Base-by-base conservation (phyloP, 2,888 invertebrate species). In the Timema cristinae region DNA sequence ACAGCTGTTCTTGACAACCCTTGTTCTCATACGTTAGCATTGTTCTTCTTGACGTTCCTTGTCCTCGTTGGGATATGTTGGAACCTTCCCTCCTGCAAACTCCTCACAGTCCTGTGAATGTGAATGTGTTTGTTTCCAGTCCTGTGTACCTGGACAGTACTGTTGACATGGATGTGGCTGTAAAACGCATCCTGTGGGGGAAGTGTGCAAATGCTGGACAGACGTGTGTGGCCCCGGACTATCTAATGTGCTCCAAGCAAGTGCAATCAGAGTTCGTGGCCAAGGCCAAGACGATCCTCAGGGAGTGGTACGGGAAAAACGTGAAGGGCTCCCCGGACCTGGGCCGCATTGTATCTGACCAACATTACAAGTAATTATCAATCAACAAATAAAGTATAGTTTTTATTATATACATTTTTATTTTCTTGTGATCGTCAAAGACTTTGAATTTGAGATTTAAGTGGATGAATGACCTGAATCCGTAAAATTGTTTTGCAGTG, bases 161-260 rank as follows among this genome's bases (percentile, higher is more conserved):
- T 6, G 92, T 87, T 0, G 90, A 98, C 81, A 83, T 98, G 68
- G 84, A 86, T n/a, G 85, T 93, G 9, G 89, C 94, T 0, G 89
- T 90, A 0, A 92, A 90, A 79, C 87, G 98, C 51, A 85, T 98
- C n/a, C 82, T 96, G 5, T 99, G 97, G 98, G 98, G 98, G 9
- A 98, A 98, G 84, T 90, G 90, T 77, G 87, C 94, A 72, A 99
- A 99, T 82, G 86, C 86, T 9, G 98, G 98, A 0, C 98, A 98
- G 84, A 97, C 97, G 0, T 98, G 98, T 83, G 92, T 98, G 75
- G 95, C 97, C 0, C 97, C 97, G 0, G 98, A 98, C 84, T 98
- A 97, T 80, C 79, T 98, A 16, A 84, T 98, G 5, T 95, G 95
- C 83, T 88, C 91, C n/a, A 88, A 89, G 78, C 89, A 90, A 79